These are phyloP conservation scores for Argyrosomus japonicus DNA, from an alignment of 2,113 vertebrate species.

Conservation along the genomic window DNA sequence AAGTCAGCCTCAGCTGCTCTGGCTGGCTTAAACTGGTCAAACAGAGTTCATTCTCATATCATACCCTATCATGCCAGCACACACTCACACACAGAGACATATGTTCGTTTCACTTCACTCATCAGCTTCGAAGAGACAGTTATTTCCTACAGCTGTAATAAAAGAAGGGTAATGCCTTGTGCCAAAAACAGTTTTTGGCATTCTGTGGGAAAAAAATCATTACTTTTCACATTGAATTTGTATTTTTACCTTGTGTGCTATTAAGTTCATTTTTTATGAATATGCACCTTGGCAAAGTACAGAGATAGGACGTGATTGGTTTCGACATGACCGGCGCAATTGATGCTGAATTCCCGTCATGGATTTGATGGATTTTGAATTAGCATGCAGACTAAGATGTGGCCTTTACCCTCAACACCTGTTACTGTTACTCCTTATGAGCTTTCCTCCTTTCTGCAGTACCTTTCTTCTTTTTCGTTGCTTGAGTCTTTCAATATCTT, in stretches of 20 bases:
- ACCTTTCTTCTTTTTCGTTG: neutral
- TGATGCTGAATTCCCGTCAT: conserved; percentile 41
- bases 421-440: conserved; percentile 31
- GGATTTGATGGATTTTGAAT: conserved; percentile 35
- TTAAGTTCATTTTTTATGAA: neutral
- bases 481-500: neutral
- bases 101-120: conserved; percentile 10
- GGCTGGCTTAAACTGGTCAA: conserved; percentile 37
- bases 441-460: conserved; percentile 4
- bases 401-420: conserved; percentile 51
- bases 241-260: neutral
- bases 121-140: conserved; percentile 3
- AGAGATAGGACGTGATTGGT: conserved; percentile 15
- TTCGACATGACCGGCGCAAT: conserved; percentile 13
- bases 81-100: neutral
- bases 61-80: neutral
- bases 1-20: conserved; percentile 35
- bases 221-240: neutral
- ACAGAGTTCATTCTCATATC: conserved; percentile 40
- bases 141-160: conserved; percentile 4
- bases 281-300: neutral
- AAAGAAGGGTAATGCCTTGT: neutral
- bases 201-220: neutral
- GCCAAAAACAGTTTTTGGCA: neutral
- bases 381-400: conserved; percentile 36